A percentile compares a stretch with the other conserved stretches of the same genome.
These are phyloP conservation scores for Symphodus melops DNA, from an alignment of 2,113 vertebrate genomes.

Conservation along the genomic window DNA sequence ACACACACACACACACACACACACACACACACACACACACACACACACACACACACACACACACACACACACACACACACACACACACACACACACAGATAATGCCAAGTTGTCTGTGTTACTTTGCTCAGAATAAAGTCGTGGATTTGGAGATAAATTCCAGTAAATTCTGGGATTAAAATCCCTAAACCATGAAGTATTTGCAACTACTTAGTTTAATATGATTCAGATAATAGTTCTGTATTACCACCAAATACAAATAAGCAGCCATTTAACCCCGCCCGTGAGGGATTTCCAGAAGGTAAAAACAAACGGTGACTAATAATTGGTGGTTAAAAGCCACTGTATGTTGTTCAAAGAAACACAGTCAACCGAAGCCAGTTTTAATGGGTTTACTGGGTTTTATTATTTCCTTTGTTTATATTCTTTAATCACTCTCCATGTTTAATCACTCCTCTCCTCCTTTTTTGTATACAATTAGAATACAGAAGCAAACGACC, in stretches of 20 bases:
- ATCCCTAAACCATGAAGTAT: background rate
- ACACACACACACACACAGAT: background rate
- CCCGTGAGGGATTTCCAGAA: background rate
- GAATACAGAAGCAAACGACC: slow-evolving; percentile 24
- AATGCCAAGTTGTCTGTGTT: background rate
- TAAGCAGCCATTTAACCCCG: background rate
- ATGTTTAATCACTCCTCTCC: slow-evolving; percentile 17
- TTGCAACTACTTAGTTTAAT: slow-evolving; percentile 1
- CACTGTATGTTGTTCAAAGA: background rate
- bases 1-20: no score
- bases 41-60: no score
- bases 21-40: no score
- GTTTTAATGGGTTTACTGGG: background rate
- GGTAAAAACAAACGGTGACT: slow-evolving; percentile 11
- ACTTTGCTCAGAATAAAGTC: background rate
- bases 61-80: background rate
- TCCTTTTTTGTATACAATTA: slow-evolving; percentile 25
- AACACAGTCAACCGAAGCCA: background rate
- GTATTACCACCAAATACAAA: background rate
- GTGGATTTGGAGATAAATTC: background rate
- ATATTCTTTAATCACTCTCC: background rate
- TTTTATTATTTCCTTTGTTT: background rate
- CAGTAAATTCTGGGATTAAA: background rate
- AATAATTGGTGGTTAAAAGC: background rate
- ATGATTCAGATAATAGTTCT: background rate